Evolutionary conservation across 2,888 invertebrate species (phyloP).

Genomic region (Nomada hirtipes): DNA sequence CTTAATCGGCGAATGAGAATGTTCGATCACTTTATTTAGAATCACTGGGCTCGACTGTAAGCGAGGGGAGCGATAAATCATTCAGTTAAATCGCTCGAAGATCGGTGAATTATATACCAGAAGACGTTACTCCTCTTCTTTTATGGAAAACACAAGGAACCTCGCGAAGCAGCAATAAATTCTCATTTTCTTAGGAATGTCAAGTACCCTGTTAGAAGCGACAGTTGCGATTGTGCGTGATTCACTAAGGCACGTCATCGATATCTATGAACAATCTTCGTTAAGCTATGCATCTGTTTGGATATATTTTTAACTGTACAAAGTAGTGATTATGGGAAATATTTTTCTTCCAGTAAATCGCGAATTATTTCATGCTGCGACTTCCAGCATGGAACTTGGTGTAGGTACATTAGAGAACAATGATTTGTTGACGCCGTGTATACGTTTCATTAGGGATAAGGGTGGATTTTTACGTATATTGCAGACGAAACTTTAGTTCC

Average conservation of each 20-base stretch:
- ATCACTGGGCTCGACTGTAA: slow-evolving; percentile 19
- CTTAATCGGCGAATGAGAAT: not conserved
- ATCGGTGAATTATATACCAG: slow-evolving; percentile 43
- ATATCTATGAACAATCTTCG: slow-evolving; percentile 68
- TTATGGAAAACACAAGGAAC: slow-evolving; percentile 56
- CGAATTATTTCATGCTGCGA: too few species aligned
- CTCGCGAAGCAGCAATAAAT: slow-evolving; percentile 61
- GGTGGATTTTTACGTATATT: too few species aligned
- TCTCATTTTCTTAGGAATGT: slow-evolving; percentile 63
- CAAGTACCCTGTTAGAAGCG: slow-evolving; percentile 49
- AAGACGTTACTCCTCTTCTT: slow-evolving; percentile 52
- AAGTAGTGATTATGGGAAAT: not conserved
- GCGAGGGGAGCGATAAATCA: slow-evolving; percentile 49
- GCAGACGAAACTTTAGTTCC: too few species aligned
- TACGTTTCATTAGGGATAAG: too few species aligned
- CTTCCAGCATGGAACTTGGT: too few species aligned
- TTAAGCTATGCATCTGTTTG: slow-evolving; percentile 27
- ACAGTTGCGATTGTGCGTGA: slow-evolving; percentile 56
- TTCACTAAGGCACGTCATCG: slow-evolving; percentile 73
- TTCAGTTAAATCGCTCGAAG: slow-evolving; percentile 25
- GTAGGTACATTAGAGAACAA: too few species aligned
- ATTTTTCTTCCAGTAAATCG: too few species aligned
- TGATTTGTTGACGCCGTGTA: too few species aligned
- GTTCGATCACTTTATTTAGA: slow-evolving; percentile 20
- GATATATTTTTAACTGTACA: not conserved